These are phyloP conservation scores for Chloropsis hardwickii DNA, from an alignment of 2,113 vertebrate genomes.

Conservation along the genomic window DNA sequence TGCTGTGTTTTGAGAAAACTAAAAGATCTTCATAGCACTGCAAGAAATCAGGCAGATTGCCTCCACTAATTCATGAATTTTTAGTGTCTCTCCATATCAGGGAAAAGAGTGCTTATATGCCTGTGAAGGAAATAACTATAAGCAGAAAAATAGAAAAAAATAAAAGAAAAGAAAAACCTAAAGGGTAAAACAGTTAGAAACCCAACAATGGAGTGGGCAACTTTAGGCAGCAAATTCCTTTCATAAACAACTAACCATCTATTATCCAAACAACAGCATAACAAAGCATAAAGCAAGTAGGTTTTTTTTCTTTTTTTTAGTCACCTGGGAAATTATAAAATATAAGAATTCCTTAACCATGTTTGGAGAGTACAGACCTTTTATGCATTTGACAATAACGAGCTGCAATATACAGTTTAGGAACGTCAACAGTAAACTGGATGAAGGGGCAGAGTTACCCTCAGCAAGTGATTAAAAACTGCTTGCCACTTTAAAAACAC, in stretches of 20 bases:
- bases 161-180: neutral
- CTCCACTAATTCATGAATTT: neutral
- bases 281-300: neutral
- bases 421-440: neutral
- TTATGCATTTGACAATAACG: neutral
- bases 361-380: neutral
- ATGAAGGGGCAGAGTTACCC: neutral
- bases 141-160: neutral
- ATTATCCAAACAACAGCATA: neutral
- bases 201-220: neutral
- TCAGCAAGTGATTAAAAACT: neutral
- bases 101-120: neutral
- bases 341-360: neutral
- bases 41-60: neutral
- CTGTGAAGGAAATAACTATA: neutral
- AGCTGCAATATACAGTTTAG: neutral
- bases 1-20: neutral
- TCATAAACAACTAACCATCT: neutral
- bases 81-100: neutral
- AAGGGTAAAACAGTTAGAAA: neutral
- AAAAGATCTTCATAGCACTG: neutral
- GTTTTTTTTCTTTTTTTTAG: neutral
- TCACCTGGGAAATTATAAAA: neutral
- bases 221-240: neutral
- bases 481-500: neutral